phyloP scores from a whole-genome alignment of 2,113 vertebrate species.

The Jaculus jaculus region DNA sequence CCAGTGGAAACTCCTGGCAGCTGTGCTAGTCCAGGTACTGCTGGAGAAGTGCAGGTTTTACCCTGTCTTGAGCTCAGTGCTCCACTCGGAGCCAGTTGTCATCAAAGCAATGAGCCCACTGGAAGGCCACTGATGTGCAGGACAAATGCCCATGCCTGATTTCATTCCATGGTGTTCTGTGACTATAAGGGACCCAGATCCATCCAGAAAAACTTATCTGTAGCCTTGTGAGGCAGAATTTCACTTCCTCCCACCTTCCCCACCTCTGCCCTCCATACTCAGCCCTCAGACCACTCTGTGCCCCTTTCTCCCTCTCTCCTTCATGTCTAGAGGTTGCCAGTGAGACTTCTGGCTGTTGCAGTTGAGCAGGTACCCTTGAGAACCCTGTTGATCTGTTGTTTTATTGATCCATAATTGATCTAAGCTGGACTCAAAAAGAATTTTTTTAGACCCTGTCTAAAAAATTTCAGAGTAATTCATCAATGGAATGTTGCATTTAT shows the following conservation, averaged over 20 bases:
- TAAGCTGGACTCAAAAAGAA: neutral
- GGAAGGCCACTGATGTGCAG: neutral
- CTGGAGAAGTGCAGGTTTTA: neutral
- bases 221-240: neutral
- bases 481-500: neutral
- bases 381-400: neutral
- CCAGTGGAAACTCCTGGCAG: neutral
- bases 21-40: neutral
- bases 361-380: neutral
- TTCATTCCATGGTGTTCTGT: neutral
- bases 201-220: neutral
- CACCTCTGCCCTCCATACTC: neutral
- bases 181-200: neutral
- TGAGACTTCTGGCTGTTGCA: neutral
- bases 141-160: neutral
- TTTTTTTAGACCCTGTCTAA: slow-evolving; percentile 36
- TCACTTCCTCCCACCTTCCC: neutral
- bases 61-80: neutral
- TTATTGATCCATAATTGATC: neutral
- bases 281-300: neutral
- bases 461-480: slow-evolving; percentile 28
- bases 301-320: neutral
- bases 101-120: neutral
- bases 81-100: neutral
- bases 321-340: neutral